These are phyloP conservation scores for Leptura quadrifasciata DNA, from an alignment of 2,888 invertebrate species.

Conservation along the genomic window DNA sequence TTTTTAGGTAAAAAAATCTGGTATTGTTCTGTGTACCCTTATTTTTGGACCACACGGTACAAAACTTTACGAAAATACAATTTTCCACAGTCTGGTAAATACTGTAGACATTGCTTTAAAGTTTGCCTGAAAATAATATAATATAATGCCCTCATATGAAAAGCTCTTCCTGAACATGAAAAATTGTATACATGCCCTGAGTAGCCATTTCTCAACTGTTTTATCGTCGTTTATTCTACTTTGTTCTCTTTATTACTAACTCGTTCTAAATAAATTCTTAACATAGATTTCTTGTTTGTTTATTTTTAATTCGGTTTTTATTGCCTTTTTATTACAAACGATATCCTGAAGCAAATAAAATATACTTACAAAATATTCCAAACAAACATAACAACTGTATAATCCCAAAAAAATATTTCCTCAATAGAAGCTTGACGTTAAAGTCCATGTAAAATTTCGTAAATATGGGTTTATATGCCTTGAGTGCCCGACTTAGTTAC, in stretches of 20 bases:
- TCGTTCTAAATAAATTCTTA: background rate
- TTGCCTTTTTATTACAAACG: background rate
- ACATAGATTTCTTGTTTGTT: background rate
- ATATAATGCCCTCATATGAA: too few relatives aligned
- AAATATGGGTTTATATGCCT: slow-evolving; percentile 1
- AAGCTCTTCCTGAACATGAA: background rate
- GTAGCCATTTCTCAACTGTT: background rate
- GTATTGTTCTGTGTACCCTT: too few relatives aligned
- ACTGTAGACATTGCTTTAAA: too few relatives aligned
- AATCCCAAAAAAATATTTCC: slow-evolving; percentile 1
- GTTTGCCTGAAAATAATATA: too few relatives aligned
- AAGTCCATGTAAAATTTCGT: slow-evolving; percentile 9
- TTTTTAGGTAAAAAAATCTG: too few relatives aligned
- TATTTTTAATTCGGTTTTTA: slow-evolving; percentile 3
- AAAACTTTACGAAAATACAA: too few relatives aligned
- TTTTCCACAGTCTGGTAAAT: too few relatives aligned
- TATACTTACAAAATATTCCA: slow-evolving; percentile 4
- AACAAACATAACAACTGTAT: background rate
- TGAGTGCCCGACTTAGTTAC: background rate
- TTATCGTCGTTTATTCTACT: background rate
- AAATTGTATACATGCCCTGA: background rate
- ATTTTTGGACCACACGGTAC: too few relatives aligned
- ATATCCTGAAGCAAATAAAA: slow-evolving; percentile 2
- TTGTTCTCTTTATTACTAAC: background rate
- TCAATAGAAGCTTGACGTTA: slow-evolving; percentile 2